These are phyloP conservation scores for Salminus brasiliensis DNA, from an alignment of 2,113 vertebrate genomes.

Conservation along the genomic window DNA sequence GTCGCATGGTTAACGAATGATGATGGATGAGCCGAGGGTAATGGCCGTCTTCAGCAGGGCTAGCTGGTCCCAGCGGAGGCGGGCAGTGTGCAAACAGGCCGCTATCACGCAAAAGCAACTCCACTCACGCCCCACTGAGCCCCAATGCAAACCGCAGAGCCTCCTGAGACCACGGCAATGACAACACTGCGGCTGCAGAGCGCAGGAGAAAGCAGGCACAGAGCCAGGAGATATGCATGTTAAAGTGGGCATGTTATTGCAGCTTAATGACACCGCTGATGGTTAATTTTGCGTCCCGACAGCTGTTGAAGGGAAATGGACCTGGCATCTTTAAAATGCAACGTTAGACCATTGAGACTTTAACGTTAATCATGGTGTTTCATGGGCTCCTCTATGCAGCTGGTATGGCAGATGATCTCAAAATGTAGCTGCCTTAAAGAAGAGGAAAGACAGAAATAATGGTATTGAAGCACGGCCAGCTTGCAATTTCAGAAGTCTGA, in stretches of 20 bases:
- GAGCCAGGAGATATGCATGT: conserved; percentile 3
- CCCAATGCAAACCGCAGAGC: conserved; percentile 52
- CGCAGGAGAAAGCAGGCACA: conserved; percentile 24
- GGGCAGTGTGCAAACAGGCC: conserved; percentile 39
- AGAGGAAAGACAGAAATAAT: too few relatives aligned
- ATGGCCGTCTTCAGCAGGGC: conserved; percentile 27
- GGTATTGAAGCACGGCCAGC: too few relatives aligned
- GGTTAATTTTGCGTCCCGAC: background rate
- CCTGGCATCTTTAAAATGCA: background rate
- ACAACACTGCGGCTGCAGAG: conserved; percentile 32
- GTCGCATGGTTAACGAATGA: conserved; percentile 22
- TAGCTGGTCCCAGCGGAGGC: conserved; percentile 28
- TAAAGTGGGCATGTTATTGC: background rate
- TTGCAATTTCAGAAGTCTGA: too few relatives aligned
- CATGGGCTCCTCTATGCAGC: background rate
- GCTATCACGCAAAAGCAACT: conserved; percentile 37
- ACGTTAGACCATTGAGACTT: background rate
- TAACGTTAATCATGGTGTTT: background rate
- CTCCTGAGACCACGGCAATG: conserved; percentile 46
- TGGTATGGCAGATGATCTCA: too few relatives aligned
- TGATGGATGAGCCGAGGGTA: conserved; percentile 29
- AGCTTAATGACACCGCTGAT: background rate
- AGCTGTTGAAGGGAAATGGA: background rate
- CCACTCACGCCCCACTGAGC: conserved; percentile 57
- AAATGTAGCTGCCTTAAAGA: too few relatives aligned